A percentile compares a stretch with the other conserved stretches of the same genome.
Evolutionary conservation across 2,797 vertebrate genomes (phyloP).

Genomic region (Falco novaeseelandiae): DNA sequence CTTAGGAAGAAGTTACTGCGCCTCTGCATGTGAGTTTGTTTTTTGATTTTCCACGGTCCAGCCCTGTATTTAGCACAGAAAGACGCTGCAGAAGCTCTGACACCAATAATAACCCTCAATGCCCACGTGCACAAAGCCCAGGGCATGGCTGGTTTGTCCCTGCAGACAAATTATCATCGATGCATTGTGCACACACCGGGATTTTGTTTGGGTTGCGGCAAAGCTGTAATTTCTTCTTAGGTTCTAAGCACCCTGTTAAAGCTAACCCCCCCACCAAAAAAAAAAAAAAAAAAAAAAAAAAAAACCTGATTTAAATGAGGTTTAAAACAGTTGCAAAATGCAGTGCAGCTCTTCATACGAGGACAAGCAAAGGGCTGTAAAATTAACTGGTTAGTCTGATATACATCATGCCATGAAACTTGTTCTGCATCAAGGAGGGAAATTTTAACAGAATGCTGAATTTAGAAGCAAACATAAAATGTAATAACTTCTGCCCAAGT

Average conservation of each 20-base stretch:
- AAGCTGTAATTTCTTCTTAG: slow-evolving; percentile 12
- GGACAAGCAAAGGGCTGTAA: neutral
- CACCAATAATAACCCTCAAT: slow-evolving; percentile 58
- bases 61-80: slow-evolving; percentile 65
- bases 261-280: neutral
- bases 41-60: slow-evolving; percentile 77
- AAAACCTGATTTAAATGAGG: neutral
- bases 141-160: slow-evolving; percentile 51
- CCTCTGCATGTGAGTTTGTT: slow-evolving; percentile 72
- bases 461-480: neutral
- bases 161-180: slow-evolving; percentile 52
- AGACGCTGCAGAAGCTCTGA: slow-evolving; percentile 55
- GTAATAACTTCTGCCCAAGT: neutral
- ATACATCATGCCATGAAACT: neutral
- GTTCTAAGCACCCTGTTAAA: neutral
- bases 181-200: neutral
- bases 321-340: neutral
- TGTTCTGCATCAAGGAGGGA: neutral
- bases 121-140: slow-evolving; percentile 66
- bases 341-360: neutral
- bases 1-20: slow-evolving; percentile 49
- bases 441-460: neutral
- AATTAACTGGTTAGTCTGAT: neutral
- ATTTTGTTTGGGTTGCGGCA: slow-evolving; percentile 22
- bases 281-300: neutral